A percentile compares a stretch with the other conserved stretches of the same genome.
These are phyloP conservation scores for Cylloceria caligata DNA, from an alignment of 2,888 invertebrate genomes.

Conservation along the genomic window DNA sequence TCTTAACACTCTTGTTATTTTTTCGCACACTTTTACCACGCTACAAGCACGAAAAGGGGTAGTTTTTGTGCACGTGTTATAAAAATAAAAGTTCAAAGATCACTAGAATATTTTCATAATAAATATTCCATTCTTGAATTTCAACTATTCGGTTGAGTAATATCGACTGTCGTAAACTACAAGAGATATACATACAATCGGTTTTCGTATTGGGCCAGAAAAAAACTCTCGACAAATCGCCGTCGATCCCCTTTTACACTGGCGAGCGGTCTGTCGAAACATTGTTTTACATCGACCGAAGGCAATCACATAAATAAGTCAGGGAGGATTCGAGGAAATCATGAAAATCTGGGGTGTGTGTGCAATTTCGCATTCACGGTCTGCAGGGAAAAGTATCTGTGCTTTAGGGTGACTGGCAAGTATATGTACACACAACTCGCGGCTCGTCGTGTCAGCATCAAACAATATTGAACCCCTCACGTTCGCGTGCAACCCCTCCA, in stretches of 20 bases:
- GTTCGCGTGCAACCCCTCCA: slow-evolving; percentile 44
- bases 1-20: too few relatives aligned
- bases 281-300: slow-evolving; percentile 79
- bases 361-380: slow-evolving; percentile 81
- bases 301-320: slow-evolving; percentile 82
- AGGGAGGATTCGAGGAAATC: slow-evolving; percentile 73
- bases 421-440: slow-evolving; percentile 37
- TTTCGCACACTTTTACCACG: too few relatives aligned
- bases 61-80: too few relatives aligned
- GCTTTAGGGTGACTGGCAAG: slow-evolving; percentile 30
- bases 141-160: not conserved
- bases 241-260: slow-evolving; percentile 63
- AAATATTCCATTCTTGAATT: slow-evolving; percentile 20
- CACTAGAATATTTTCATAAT: slow-evolving; percentile 15
- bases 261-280: slow-evolving; percentile 68
- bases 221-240: slow-evolving; percentile 66
- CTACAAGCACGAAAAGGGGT: too few relatives aligned
- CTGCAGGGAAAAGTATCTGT: slow-evolving; percentile 78
- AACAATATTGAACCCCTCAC: slow-evolving; percentile 74
- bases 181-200: slow-evolving; percentile 15
- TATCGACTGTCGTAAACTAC: slow-evolving; percentile 9
- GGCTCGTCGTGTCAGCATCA: slow-evolving; percentile 69
- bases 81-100: too few relatives aligned
- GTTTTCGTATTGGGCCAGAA: slow-evolving; percentile 43
- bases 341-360: slow-evolving; percentile 71